Evolutionary conservation across 2,797 vertebrate species (phyloP).

Genomic region (Cyprinella venusta): DNA sequence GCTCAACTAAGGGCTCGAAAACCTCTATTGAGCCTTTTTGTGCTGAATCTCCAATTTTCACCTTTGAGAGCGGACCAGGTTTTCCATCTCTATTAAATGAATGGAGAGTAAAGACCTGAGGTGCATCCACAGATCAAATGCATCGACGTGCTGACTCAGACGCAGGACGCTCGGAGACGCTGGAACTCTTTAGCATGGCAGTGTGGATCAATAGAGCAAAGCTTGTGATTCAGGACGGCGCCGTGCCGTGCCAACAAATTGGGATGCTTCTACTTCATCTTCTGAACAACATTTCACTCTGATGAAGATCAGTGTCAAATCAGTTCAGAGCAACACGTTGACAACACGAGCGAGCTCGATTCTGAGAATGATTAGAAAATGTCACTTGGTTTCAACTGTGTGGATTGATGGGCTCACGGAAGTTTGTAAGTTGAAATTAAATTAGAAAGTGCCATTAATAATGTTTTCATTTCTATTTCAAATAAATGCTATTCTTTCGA

Average conservation of each 20-base stretch:
- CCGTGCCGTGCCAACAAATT: slow-evolving; percentile 42
- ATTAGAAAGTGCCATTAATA: neutral
- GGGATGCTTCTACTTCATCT: slow-evolving; percentile 21
- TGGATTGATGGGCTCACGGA: neutral
- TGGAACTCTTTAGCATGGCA: slow-evolving; percentile 54
- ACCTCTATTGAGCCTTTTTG: slow-evolving; percentile 37
- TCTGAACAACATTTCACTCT: slow-evolving; percentile 46
- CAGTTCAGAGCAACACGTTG: slow-evolving; percentile 17
- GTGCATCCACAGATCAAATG: slow-evolving; percentile 55
- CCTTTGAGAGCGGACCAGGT: slow-evolving; percentile 37
- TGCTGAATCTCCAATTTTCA: slow-evolving; percentile 41
- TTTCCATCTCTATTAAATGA: slow-evolving; percentile 54
- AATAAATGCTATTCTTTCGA: neutral
- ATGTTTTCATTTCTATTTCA: neutral
- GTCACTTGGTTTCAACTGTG: neutral
- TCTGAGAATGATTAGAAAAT: slow-evolving; percentile 19
- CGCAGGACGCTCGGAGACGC: slow-evolving; percentile 34
- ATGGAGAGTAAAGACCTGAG: slow-evolving; percentile 43
- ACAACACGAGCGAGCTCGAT: slow-evolving; percentile 1
- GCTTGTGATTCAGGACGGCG: slow-evolving; percentile 25
- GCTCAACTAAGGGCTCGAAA: slow-evolving; percentile 28
- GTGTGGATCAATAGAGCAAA: slow-evolving; percentile 55
- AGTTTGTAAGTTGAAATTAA: neutral
- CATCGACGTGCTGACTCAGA: slow-evolving; percentile 63
- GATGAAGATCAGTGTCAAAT: slow-evolving; percentile 40